Percentiles rank a stretch among this genome's conserved stretches.
Conservation (phyloP, 23 tunicate species). For the Botrylloides violaceus region DNA sequence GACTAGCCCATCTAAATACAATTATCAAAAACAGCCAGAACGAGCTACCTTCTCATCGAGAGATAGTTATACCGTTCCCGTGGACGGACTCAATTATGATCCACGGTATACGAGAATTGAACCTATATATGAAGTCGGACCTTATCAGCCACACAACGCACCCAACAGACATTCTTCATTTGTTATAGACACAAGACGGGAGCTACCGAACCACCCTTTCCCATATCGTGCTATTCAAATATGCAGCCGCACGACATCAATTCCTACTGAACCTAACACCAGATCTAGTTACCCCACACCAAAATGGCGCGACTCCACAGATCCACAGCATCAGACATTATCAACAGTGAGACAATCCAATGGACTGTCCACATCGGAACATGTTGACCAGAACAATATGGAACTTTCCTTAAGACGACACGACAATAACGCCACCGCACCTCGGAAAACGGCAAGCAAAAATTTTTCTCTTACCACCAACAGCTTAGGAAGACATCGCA, state of each 20-base stretch:
- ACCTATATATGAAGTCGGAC: conserved; percentile 13
- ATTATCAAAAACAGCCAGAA: conserved; percentile 36
- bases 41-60: conserved; percentile 52
- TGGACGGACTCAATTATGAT: conserved; percentile 36
- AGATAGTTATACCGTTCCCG: conserved; percentile 21
- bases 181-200: conserved; percentile 13
- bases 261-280: neutral
- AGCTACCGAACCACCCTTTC: conserved; percentile 6
- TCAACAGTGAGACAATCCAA: neutral
- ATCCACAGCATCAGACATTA: neutral
- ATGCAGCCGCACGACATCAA: conserved; percentile 8
- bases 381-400: neutral
- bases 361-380: neutral
- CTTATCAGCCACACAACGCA: neutral
- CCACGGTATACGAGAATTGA: conserved; percentile 22
- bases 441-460: neutral
- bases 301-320: neutral
- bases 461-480: neutral
- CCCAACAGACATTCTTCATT: conserved; percentile 27
- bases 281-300: conserved; percentile 3
- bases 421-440: neutral
- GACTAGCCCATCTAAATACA: conserved; percentile 28
- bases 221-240: conserved; percentile 5
- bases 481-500: conserved; percentile 15
- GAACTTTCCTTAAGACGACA: conserved; percentile 11